These are phyloP conservation scores for Drosophila repleta DNA, from an alignment of 1,140 invertebrate genomes.

Conservation along the genomic window DNA sequence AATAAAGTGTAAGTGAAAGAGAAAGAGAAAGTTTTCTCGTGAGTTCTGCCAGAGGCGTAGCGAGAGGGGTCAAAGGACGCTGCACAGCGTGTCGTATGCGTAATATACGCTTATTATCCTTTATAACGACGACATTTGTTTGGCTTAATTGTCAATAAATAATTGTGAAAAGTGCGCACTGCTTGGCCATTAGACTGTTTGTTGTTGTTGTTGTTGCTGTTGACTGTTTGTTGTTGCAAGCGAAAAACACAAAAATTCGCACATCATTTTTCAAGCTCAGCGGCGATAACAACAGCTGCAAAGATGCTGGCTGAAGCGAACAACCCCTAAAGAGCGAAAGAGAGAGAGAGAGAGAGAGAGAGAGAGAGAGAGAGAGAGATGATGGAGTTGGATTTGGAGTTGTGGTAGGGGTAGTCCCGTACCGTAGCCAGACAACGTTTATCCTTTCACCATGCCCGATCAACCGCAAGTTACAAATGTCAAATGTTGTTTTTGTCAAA, in stretches of 20 bases:
- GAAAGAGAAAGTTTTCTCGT: neutral
- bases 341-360: neutral
- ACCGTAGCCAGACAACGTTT: constrained; percentile 34
- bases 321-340: constrained; percentile 46
- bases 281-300: constrained; percentile 65
- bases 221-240: constrained; percentile 15
- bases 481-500: constrained; percentile 76
- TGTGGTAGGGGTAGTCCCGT: neutral
- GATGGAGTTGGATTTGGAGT: neutral
- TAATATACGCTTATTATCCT: constrained; percentile 53
- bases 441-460: constrained; percentile 73
- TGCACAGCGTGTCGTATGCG: constrained; percentile 57
- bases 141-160: constrained; percentile 75
- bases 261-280: constrained; percentile 77
- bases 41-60: neutral
- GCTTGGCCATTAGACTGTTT: constrained; percentile 3
- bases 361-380: no score
- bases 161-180: constrained; percentile 55
- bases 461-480: constrained; percentile 82
- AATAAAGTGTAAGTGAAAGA: neutral
- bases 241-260: constrained; percentile 55
- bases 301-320: neutral
- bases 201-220: constrained; percentile 8
- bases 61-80: constrained; percentile 6
- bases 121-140: constrained; percentile 70